Evolutionary conservation across 2,797 vertebrate genomes (phyloP).

Genomic region (Rhinichthys osculus): DNA sequence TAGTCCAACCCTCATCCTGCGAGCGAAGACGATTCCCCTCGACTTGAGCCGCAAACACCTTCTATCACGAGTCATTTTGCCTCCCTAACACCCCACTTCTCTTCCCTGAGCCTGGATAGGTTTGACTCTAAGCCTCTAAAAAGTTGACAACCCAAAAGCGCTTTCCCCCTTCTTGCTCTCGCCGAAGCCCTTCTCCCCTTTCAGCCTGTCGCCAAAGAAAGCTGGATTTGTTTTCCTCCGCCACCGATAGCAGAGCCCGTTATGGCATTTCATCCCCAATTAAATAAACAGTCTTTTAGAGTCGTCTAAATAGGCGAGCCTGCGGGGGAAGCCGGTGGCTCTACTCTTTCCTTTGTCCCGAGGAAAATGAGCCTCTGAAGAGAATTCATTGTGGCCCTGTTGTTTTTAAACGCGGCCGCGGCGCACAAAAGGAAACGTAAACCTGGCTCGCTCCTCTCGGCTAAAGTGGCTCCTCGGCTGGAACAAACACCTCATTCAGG

Average conservation of each 20-base stretch:
- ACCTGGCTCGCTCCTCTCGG: slow-evolving; percentile 78
- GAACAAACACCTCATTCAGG: slow-evolving; percentile 86
- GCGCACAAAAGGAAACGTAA: slow-evolving; percentile 81
- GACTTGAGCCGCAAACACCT: slow-evolving; percentile 87
- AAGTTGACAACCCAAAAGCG: slow-evolving; percentile 85
- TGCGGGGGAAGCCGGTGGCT: slow-evolving; percentile 53
- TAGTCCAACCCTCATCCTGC: slow-evolving; percentile 81
- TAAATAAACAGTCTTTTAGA: slow-evolving; percentile 76
- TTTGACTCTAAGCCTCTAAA: slow-evolving; percentile 88
- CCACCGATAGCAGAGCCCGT: slow-evolving; percentile 69
- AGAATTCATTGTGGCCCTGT: slow-evolving; percentile 76
- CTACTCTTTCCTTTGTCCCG: slow-evolving; percentile 72
- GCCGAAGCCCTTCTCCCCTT: slow-evolving; percentile 74
- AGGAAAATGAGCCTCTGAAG: slow-evolving; percentile 72
- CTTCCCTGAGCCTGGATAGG: slow-evolving; percentile 85
- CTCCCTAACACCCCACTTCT: slow-evolving; percentile 85
- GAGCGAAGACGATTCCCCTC: slow-evolving; percentile 83
- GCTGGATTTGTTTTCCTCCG: slow-evolving; percentile 74
- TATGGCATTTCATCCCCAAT: slow-evolving; percentile 73
- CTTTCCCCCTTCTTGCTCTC: slow-evolving; percentile 69
- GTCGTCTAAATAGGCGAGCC: slow-evolving; percentile 39
- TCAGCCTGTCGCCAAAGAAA: slow-evolving; percentile 77
- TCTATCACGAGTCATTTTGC: slow-evolving; percentile 87
- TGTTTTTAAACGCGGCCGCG: slow-evolving; percentile 76
- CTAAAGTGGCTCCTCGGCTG: slow-evolving; percentile 77